Evolutionary conservation across 2,888 invertebrate species (phyloP).

Genomic region (Lomographa bimaculata): DNA sequence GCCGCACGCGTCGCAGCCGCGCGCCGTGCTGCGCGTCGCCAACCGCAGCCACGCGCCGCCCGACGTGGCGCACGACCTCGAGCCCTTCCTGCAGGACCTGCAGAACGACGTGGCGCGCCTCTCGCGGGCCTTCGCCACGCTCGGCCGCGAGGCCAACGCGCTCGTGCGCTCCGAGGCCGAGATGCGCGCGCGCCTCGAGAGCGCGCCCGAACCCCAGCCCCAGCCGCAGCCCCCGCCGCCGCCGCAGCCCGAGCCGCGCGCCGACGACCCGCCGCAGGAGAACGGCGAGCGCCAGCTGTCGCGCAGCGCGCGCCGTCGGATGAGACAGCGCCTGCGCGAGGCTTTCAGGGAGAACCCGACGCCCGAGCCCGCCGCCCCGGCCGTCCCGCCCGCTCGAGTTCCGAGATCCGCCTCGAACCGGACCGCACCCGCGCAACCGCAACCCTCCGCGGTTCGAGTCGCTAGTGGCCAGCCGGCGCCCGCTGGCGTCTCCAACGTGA

Average conservation of each 20-base stretch:
- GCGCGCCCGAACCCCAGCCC: constrained; percentile 23
- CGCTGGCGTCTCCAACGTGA: too few relatives aligned
- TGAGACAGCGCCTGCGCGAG: constrained; percentile 60
- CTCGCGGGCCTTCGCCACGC: constrained; percentile 62
- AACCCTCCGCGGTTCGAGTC: neutral
- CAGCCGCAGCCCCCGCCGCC: constrained; percentile 1
- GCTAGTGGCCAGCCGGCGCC: neutral
- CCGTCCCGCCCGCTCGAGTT: constrained; percentile 37
- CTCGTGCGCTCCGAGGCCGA: constrained; percentile 55
- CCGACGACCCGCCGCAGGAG: constrained; percentile 15
- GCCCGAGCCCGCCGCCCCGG: neutral
- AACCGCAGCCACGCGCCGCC: constrained; percentile 50
- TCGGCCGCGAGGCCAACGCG: constrained; percentile 61
- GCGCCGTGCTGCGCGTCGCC: constrained; percentile 71
- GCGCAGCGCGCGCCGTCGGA: constrained; percentile 65
- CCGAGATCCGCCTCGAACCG: neutral
- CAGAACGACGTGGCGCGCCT: constrained; percentile 65
- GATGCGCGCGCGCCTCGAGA: constrained; percentile 50
- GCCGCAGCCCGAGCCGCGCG: neutral
- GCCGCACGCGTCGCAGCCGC: constrained; percentile 56
- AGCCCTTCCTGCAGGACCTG: constrained; percentile 62
- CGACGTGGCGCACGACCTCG: constrained; percentile 46
- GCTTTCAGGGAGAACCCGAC: constrained; percentile 48
- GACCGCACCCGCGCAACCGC: neutral
- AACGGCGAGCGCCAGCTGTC: constrained; percentile 37